phyloP scores from a whole-genome alignment of 37 sponge, comb jelly and placozoan genomes.

The Aphrocallistes beatrix region DNA sequence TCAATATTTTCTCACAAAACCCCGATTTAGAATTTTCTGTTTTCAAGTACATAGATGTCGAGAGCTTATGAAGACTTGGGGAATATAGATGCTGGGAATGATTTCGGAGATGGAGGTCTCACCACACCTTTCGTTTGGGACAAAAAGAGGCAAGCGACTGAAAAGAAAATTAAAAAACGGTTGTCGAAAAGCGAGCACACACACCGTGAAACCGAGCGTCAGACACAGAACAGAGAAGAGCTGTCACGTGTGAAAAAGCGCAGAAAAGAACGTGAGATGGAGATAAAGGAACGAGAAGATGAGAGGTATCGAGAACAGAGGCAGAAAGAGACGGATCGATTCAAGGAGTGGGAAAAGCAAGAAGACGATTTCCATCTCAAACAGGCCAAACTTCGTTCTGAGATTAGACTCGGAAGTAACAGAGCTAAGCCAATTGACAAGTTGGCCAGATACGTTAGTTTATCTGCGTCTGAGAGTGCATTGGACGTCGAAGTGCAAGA shows the following conservation, averaged over 20 bases:
- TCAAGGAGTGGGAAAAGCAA: constrained; percentile 90
- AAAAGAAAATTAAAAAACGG: constrained; percentile 64
- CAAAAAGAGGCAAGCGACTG: constrained; percentile 72
- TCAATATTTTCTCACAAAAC: no score
- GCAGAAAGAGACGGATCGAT: constrained; percentile 85
- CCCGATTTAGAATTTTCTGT: no score
- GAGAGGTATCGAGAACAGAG: constrained; percentile 52
- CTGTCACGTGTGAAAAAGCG: background rate
- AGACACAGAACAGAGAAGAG: background rate
- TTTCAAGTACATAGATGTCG: background rate
- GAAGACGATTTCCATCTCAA: constrained; percentile 95
- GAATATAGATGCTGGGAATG: constrained; percentile 82
- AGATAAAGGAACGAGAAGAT: background rate
- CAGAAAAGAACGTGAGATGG: background rate
- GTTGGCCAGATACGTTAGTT: constrained; percentile 82
- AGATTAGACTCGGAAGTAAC: constrained; percentile 72
- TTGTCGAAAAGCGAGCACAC: background rate
- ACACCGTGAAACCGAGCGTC: background rate
- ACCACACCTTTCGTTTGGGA: constrained; percentile 85
- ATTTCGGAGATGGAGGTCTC: constrained; percentile 80
- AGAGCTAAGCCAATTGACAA: constrained; percentile 93
- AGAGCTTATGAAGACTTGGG: constrained; percentile 22
- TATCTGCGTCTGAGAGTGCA: constrained; percentile 34
- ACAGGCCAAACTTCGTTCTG: constrained; percentile 82
- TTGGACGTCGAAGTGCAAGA: constrained; percentile 81